Evolutionary conservation across 1,140 invertebrate genomes (phyloP), one percentile per base, ranked within the genome.

Genomic region (Hermetia illucens): DNA sequence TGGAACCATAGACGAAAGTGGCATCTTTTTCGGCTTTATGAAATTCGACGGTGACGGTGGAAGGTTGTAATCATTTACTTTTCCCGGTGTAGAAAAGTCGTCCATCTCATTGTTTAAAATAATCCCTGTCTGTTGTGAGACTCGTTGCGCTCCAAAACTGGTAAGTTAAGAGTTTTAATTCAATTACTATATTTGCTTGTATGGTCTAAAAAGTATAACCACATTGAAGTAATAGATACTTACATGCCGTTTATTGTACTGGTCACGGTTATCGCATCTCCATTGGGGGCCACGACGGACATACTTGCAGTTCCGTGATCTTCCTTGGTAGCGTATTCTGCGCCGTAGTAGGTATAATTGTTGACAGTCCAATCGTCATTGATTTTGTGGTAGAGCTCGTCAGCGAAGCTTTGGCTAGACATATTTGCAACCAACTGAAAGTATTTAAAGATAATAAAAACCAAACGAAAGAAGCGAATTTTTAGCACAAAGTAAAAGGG

Each of bases 21-120:
- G 83, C n/a, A 86, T 64, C 58, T 97, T 97, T n/a, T 79, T 78
- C 8, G 80, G 77, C 41, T 65, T 58, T 27, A 97, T 87, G 46
- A 75, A 79, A 64, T 98, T 98, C 5, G 77, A 75, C 2, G 68
- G 69, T 20, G 79, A 84, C 0, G 84, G 77, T 6, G 82, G 77
- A 21, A 95, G 47, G 1, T 77, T 80, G 54, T 84, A 94, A 38
- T 71, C 74, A 63, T 89, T 97, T 2, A 68, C 62, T 44, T 75
- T 66, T 2, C 75, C 77, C 0, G 86, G 82, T 4, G 79, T 74
- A 0, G 87, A 86, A 61, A 98, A 98, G 56, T 98, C 93, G 56
- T 96, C 88, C 91, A 98, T 97, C 41, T 81, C 79, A 55, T 88
- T 80, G 64, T 98, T 98, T 46, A 92, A 73, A 15, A 97, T 66